phyloP scores from a whole-genome alignment of 2,888 invertebrate genomes.

The Mythimna pallens region DNA sequence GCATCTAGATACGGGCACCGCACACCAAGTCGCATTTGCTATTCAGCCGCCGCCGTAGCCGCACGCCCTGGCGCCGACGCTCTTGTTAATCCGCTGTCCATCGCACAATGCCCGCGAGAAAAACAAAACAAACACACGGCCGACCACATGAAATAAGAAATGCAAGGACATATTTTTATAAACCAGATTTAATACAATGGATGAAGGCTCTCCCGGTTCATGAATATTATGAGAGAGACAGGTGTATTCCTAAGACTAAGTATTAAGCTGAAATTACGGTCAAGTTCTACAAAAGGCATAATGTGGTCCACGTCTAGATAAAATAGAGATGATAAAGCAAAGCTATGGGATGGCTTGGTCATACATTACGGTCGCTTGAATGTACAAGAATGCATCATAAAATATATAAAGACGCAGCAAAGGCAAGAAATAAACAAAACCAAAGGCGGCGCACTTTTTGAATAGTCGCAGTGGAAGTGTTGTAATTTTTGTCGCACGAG shows the following conservation, averaged over 20 bases:
- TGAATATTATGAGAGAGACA: conserved; percentile 59
- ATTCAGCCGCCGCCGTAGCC: conserved; percentile 76
- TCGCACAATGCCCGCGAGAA: conserved; percentile 80
- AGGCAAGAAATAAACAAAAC: conserved; percentile 59
- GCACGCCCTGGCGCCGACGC: conserved; percentile 84
- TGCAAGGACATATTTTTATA: conserved; percentile 75
- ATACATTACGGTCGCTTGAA: conserved; percentile 55
- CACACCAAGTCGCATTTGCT: conserved; percentile 83
- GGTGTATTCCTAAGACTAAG: conserved; percentile 39
- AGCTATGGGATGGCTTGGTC: conserved; percentile 25
- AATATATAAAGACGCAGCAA: conserved; percentile 64
- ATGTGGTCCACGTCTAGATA: conserved; percentile 21
- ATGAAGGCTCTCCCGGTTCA: conserved; percentile 43
- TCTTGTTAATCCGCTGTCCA: conserved; percentile 87
- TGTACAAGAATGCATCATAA: conserved; percentile 66
- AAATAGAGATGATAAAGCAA: conserved; percentile 26
- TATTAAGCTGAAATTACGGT: conserved; percentile 25
- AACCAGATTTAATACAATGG: conserved; percentile 77
- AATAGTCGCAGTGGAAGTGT: conserved; percentile 69
- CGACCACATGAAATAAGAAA: conserved; percentile 72
- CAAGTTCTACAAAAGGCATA: conserved; percentile 6
- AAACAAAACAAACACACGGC: conserved; percentile 75
- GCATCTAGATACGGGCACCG: conserved; percentile 79
- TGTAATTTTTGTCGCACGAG: conserved; percentile 75
- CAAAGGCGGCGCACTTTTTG: conserved; percentile 69